Evolutionary conservation across 2,113 vertebrate species (phyloP).

Genomic region (Orcinus orca): DNA sequence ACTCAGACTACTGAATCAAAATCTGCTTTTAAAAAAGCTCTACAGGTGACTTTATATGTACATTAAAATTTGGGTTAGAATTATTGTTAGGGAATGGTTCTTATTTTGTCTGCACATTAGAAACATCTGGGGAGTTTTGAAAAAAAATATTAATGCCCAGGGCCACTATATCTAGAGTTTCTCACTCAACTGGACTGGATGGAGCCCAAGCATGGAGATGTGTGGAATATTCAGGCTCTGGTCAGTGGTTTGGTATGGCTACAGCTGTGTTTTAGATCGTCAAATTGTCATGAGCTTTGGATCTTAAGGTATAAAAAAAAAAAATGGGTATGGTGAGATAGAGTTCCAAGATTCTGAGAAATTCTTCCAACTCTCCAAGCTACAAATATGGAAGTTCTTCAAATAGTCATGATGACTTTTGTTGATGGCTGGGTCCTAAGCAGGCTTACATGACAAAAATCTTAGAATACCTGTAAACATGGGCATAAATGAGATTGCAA

Average conservation of each 20-base stretch:
- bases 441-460: neutral
- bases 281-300: neutral
- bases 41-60: neutral
- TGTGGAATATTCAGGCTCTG: too few relatives aligned
- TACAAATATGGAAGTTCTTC: neutral
- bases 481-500: neutral
- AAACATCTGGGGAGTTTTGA: neutral
- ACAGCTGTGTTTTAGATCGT: accelerated
- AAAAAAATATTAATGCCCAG: too few relatives aligned
- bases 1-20: neutral
- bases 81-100: neutral
- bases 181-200: neutral
- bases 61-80: neutral
- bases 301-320: neutral
- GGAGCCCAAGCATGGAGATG: neutral
- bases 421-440: neutral
- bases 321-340: neutral
- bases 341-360: neutral
- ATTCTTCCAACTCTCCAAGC: neutral
- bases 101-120: neutral
- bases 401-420: neutral
- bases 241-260: neutral
- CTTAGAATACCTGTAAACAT: too few relatives aligned
- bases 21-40: neutral
- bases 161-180: neutral